Percentiles rank a stretch among this genome's conserved stretches.
These are phyloP conservation scores for Temnothorax curvispinosus DNA, from an alignment of 1,140 invertebrate genomes.

Conservation along the genomic window DNA sequence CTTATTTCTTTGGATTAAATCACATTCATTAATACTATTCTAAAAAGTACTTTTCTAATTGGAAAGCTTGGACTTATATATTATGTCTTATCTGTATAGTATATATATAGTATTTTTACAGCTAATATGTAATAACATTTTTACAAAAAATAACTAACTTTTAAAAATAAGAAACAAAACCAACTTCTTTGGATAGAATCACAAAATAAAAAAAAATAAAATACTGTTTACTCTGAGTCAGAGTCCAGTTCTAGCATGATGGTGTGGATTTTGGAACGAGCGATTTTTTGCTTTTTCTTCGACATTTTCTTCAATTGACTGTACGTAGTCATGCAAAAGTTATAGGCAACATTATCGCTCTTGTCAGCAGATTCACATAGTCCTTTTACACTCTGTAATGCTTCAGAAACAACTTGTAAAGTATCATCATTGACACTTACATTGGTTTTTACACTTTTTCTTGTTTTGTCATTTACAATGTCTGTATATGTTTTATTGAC, in stretches of 20 bases:
- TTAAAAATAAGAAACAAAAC: too few species aligned
- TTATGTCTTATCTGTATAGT: too few species aligned
- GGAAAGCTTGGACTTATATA: too few species aligned
- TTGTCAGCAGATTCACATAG: neutral
- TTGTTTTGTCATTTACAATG: neutral
- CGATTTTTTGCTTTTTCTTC: constrained; percentile 10
- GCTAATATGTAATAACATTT: too few species aligned
- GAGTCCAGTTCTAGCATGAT: constrained; percentile 14
- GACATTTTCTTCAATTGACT: constrained; percentile 11
- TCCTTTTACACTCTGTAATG: constrained; percentile 8
- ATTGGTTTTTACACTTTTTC: neutral
- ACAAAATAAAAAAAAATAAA: neutral
- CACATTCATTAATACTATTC: too few species aligned
- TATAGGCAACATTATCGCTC: neutral
- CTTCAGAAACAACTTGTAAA: constrained; percentile 3
- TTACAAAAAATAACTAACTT: too few species aligned
- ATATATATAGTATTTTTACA: too few species aligned
- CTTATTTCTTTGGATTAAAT: too few species aligned
- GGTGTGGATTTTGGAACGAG: neutral
- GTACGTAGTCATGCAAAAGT: constrained; percentile 25
- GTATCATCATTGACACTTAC: neutral
- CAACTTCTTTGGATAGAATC: too few species aligned
- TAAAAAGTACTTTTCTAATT: too few species aligned
- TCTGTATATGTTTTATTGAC: neutral
- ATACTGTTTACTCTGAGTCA: neutral